These are phyloP conservation scores for Trissolcus basalis DNA, from an alignment of 1,140 invertebrate genomes.

Conservation along the genomic window DNA sequence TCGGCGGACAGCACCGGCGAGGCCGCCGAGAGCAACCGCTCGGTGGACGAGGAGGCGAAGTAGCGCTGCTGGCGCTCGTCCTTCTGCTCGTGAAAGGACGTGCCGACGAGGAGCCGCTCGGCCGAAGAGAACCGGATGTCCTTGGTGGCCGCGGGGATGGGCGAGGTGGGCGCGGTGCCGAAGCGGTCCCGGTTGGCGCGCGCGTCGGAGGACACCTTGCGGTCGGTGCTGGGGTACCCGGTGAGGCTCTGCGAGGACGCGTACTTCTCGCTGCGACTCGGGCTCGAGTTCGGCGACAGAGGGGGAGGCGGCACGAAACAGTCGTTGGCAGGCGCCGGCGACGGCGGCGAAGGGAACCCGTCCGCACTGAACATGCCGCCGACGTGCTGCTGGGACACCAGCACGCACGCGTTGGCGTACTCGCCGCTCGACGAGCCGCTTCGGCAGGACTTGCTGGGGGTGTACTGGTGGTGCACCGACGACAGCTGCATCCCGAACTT, in stretches of 20 bases:
- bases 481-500: conserved; percentile 6
- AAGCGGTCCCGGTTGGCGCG: conserved; percentile 63
- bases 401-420: conserved; percentile 59
- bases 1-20: conserved; percentile 63
- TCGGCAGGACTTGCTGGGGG: background rate
- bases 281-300: conserved; percentile 67
- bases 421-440: conserved; percentile 20
- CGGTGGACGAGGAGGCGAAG: conserved; percentile 59
- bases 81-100: conserved; percentile 61
- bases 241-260: conserved; percentile 71
- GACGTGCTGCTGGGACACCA: conserved; percentile 42
- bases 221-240: conserved; percentile 68
- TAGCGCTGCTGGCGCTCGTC: conserved; percentile 65
- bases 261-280: conserved; percentile 69
- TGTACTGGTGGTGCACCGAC: background rate
- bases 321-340: conserved; percentile 72
- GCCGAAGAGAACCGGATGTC: conserved; percentile 65
- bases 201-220: conserved; percentile 64
- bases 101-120: conserved; percentile 64
- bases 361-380: conserved; percentile 66
- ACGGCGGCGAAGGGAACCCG: conserved; percentile 73
- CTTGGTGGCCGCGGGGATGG: conserved; percentile 61
- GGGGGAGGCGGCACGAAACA: conserved; percentile 73
- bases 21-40: conserved; percentile 65
- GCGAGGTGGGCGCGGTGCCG: conserved; percentile 66